Conservation (phyloP, 2,113 vertebrate species). For the Caretta caretta region DNA sequence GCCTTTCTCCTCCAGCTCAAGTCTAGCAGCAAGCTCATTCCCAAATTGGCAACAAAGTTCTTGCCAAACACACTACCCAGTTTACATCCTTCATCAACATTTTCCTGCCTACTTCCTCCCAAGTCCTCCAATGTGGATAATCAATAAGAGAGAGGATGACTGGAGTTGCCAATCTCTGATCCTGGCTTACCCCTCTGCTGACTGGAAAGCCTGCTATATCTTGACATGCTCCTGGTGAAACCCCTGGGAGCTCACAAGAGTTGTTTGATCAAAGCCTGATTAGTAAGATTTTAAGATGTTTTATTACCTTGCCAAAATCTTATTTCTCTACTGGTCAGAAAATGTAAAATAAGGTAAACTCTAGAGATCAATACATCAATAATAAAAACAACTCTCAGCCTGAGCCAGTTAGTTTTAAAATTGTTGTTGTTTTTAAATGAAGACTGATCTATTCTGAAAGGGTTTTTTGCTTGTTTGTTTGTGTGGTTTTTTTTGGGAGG, state of each 20-base stretch:
- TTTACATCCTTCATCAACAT: neutral
- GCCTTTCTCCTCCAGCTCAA: neutral
- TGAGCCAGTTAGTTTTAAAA: slow-evolving; percentile 3
- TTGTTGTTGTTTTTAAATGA: neutral
- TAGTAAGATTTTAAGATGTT: slow-evolving; percentile 7
- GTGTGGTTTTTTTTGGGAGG: slow-evolving; percentile 23
- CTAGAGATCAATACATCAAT: slow-evolving; percentile 16
- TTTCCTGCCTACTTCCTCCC: neutral
- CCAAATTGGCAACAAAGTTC: neutral
- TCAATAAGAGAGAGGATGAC: neutral
- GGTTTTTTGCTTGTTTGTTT: neutral
- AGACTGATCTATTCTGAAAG: slow-evolving; percentile 38
- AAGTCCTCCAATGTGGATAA: neutral
- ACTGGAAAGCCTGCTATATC: slow-evolving; percentile 19
- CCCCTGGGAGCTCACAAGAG: neutral
- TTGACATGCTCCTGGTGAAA: neutral
- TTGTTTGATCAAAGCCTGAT: neutral
- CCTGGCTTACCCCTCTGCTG: neutral
- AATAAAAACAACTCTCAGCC: neutral
- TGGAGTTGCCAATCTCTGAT: neutral
- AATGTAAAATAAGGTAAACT: neutral
- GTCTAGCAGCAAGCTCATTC: neutral
- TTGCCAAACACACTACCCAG: neutral
- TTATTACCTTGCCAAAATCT: neutral
- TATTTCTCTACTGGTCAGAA: slow-evolving; percentile 5